Conservation (phyloP, 1,140 invertebrate species). For the Heliothis subflexa region DNA sequence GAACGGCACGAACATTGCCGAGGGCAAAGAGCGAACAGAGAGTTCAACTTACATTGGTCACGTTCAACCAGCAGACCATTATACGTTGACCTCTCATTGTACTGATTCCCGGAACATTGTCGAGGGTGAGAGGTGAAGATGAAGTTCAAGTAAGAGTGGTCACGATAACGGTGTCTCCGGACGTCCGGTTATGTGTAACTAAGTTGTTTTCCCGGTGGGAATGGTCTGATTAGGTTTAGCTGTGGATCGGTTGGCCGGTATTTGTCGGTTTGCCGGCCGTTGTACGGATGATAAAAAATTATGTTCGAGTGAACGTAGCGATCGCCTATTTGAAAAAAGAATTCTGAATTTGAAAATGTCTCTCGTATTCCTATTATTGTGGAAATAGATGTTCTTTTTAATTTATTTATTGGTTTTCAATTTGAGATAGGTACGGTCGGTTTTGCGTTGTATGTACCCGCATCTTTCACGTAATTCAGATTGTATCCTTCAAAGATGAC, state of each 20-base stretch:
- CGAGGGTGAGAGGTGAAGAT: background rate
- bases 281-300: background rate
- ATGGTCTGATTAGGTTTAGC: constrained; percentile 39
- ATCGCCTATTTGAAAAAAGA: background rate
- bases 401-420: too few relatives aligned
- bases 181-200: constrained; percentile 52
- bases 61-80: constrained; percentile 11
- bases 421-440: too few relatives aligned
- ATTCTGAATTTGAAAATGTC: background rate
- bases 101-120: background rate
- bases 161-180: constrained; percentile 36
- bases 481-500: too few relatives aligned
- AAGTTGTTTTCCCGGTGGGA: constrained; percentile 56
- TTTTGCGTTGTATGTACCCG: too few relatives aligned
- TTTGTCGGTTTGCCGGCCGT: constrained; percentile 13
- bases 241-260: constrained; percentile 25
- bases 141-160: constrained; percentile 49
- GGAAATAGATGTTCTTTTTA: too few relatives aligned
- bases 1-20: background rate
- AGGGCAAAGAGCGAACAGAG: background rate
- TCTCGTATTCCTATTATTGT: background rate
- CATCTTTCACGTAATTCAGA: too few relatives aligned
- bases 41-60: constrained; percentile 48
- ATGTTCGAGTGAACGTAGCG: background rate
- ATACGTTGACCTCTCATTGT: constrained; percentile 11